Base-by-base conservation (phyloP, 2,797 vertebrate genomes). In the Tinamus major region DNA sequence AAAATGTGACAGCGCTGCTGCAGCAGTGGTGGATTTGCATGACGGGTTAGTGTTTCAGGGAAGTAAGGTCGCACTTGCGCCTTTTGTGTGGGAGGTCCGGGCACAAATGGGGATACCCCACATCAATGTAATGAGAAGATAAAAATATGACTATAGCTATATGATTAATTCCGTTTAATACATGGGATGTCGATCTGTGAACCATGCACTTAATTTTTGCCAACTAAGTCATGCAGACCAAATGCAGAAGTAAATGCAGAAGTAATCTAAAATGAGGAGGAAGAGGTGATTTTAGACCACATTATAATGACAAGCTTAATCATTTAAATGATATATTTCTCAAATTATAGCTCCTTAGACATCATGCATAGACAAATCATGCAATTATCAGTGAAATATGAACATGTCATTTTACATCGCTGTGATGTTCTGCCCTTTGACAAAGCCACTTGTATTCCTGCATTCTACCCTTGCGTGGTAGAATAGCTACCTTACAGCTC, bases 1-100 rank as follows among this genome's bases (percentile, higher is more conserved):
- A 68, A 95, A 94, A 96, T 59, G 58, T 94, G 88, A 85, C 59
- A 33, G 94, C 7, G 69, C 69, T 85, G 58, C 76, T 55, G 82
- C 87, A 69, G 94, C 6, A 42, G 74, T 75, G 94, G 94, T 87
- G 70, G 93, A 96, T 96, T 79, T 97, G 95, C 95, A 90, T 77
- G 86, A 91, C 95, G 89, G 55, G 23, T 76, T 82, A 79, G 55
- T 3, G 55, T 89, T 95, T 89, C 93, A 97, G 95, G 95, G 96
- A 98, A 97, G 94, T 78, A 42, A 51, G n/a, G 46, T 59, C 18
- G 35, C 85, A 62, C 75, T 68, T 63, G 18, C 48, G 81, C 49
- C 41, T 82, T 74, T 64, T 84, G 89, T 21, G 63, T 94, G 76
- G 96, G 96, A 93, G 90, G 79, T 13, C 68, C 6, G 35, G 84